Base-by-base conservation (phyloP, 2,797 vertebrate genomes). In the Neoniphon sammara region DNA sequence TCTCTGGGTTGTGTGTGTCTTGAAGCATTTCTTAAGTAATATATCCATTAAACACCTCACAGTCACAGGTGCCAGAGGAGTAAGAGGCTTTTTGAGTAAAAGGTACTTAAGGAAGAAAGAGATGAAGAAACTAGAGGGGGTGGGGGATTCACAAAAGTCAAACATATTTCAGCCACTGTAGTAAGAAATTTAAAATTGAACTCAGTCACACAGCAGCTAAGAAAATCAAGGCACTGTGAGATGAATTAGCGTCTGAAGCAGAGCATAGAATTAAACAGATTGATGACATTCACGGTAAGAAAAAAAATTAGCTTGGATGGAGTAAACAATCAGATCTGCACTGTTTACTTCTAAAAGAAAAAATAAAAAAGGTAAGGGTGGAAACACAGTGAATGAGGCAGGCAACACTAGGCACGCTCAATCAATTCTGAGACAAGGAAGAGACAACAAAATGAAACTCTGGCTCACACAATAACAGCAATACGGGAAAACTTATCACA, bases 261-360 rank as follows among this genome's bases (percentile, higher is more conserved):
- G 59, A 79, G 77, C 72, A 75, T 58, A 54, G 77, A 77, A 84
- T 82, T 77, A 81, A 79, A 78, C 82, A 61, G 65, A 68, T 57
- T 75, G 78, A 82, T 79, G 84, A 81, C 70, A 81, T 83, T 83
- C 73, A 81, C 44, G 53, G 67, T 69, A 1, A 47, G 44, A 42
- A 57, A 73, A 46, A 42, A 49, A 75, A 75, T 60, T 23, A 57
- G 17, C 49, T 70, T 17, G 2, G 47, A 75, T 44, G 54, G 61
- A 21, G 39, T 58, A 66, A 78, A 84, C 50, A 76, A 81, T 86
- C 69, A 78, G 54, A 63, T 76, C 34, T 21, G 39, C 1, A 1
- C 2, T 60, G 70, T 82, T 81, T 71, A 72, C 55, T 70, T 72
- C 7, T 18, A 9, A 50, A 23, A 54, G 21, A 23, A 18, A 18